phyloP scores from a whole-genome alignment of 2,797 vertebrate species.

The Sebastolobus alascanus region DNA sequence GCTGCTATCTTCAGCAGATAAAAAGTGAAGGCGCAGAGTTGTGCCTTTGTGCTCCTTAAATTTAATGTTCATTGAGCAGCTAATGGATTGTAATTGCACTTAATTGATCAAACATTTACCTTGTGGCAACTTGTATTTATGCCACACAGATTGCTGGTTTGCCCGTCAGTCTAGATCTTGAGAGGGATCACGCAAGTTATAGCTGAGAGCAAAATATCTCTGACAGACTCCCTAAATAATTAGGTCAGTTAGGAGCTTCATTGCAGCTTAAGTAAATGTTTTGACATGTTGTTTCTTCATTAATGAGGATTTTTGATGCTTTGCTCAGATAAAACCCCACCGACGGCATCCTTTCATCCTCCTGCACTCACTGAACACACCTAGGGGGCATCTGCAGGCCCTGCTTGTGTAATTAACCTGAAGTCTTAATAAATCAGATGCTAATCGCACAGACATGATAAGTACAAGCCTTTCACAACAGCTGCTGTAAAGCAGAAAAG shows the following conservation, averaged over 20 bases:
- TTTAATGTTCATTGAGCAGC: background rate
- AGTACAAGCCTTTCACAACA: slow-evolving; percentile 37
- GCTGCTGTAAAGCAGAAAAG: slow-evolving; percentile 10
- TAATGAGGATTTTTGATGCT: slow-evolving; percentile 19
- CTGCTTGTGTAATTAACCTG: slow-evolving; percentile 41
- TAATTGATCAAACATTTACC: background rate
- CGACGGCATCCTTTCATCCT: slow-evolving; percentile 21
- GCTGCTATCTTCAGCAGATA: background rate
- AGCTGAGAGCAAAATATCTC: slow-evolving; percentile 31
- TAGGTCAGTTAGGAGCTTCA: slow-evolving; percentile 14
- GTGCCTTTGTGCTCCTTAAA: background rate
- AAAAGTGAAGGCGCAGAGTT: slow-evolving; percentile 11
- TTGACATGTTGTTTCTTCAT: slow-evolving; percentile 27
- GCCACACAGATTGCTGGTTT: slow-evolving; percentile 3
- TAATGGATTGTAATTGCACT: background rate
- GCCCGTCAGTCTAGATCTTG: background rate
- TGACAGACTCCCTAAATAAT: slow-evolving; percentile 29
- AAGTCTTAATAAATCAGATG: slow-evolving; percentile 49
- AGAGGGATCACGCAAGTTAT: background rate
- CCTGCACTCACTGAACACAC: background rate
- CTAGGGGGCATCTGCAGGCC: background rate
- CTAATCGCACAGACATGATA: slow-evolving; percentile 42
- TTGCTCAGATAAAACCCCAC: slow-evolving; percentile 24
- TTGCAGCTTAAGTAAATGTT: slow-evolving; percentile 20
- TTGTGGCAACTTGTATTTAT: background rate